These are phyloP conservation scores for Drosophila azteca DNA, from an alignment of 1,140 invertebrate species.

Conservation along the genomic window DNA sequence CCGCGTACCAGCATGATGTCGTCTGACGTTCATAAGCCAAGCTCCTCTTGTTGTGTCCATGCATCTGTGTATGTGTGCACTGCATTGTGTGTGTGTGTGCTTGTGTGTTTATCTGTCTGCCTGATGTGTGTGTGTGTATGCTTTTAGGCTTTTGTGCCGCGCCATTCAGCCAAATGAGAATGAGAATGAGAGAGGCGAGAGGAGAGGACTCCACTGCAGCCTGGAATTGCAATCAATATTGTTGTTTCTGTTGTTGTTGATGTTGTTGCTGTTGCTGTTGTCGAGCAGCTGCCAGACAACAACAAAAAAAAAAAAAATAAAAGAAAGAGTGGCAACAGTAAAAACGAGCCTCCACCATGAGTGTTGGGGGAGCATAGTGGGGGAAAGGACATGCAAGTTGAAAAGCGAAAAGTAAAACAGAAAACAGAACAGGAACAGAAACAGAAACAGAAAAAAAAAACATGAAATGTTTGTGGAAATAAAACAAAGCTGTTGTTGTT, in stretches of 20 bases:
- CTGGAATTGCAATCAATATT: constrained; percentile 80
- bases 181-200: constrained; percentile 26
- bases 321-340: constrained; percentile 69
- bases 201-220: constrained; percentile 47
- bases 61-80: constrained; percentile 27
- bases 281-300: constrained; percentile 78
- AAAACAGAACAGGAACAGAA: constrained; percentile 42
- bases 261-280: constrained; percentile 35
- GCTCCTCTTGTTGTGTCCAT: constrained; percentile 23
- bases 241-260: constrained; percentile 53
- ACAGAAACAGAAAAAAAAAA: constrained; percentile 37
- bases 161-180: constrained; percentile 53
- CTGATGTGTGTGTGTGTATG: constrained; percentile 46
- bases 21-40: constrained; percentile 63
- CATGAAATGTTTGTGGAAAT: constrained; percentile 60
- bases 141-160: constrained; percentile 78
- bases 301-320: constrained; percentile 58
- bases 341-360: constrained; percentile 63
- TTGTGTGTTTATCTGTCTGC: constrained; percentile 53
- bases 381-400: constrained; percentile 49
- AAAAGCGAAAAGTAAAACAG: constrained; percentile 43
- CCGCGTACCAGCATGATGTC: constrained; percentile 44
- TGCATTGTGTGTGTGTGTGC: constrained; percentile 23
- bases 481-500: constrained; percentile 52
- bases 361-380: constrained; percentile 5